Evolutionary conservation across 1,140 invertebrate genomes (phyloP).

Genomic region (Pogonomyrmex barbatus): DNA sequence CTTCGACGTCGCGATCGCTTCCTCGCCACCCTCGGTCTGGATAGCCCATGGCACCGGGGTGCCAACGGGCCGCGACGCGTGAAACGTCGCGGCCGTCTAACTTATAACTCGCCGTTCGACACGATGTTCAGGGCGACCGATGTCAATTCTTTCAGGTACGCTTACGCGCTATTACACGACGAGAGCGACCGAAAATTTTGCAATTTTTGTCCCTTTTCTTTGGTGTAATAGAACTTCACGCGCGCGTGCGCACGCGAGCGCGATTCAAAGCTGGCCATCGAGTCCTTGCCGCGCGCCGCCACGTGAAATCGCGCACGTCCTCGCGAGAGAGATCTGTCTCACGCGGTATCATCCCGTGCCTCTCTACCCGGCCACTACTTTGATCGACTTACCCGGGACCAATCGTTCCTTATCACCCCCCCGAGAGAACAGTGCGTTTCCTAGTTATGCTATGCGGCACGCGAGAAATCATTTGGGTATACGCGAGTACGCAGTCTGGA

Average conservation of each 20-base stretch:
- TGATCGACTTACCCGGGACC: slow-evolving; percentile 82
- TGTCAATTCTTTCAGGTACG: slow-evolving; percentile 74
- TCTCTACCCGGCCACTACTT: slow-evolving; percentile 80
- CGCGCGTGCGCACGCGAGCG: background rate
- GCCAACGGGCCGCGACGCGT: slow-evolving; percentile 27
- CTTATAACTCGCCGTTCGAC: slow-evolving; percentile 54
- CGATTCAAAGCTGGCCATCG: slow-evolving; percentile 28
- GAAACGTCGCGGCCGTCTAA: slow-evolving; percentile 51
- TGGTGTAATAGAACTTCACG: background rate
- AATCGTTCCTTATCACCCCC: slow-evolving; percentile 78
- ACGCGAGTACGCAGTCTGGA: slow-evolving; percentile 32
- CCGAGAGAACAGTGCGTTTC: slow-evolving; percentile 71
- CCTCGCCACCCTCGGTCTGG: slow-evolving; percentile 44
- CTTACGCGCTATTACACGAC: slow-evolving; percentile 69
- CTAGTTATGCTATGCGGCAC: slow-evolving; percentile 67
- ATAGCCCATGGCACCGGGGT: background rate
- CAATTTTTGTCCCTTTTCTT: slow-evolving; percentile 4
- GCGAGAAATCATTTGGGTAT: slow-evolving; percentile 57
- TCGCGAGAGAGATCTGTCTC: slow-evolving; percentile 44
- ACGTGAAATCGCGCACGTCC: slow-evolving; percentile 48
- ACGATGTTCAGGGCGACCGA: slow-evolving; percentile 67
- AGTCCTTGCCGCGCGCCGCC: slow-evolving; percentile 32
- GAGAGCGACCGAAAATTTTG: slow-evolving; percentile 34
- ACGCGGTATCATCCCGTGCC: slow-evolving; percentile 62
- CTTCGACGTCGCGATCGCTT: slow-evolving; percentile 57